These are phyloP conservation scores for Notarius quadriscutis DNA, from an alignment of 2,113 vertebrate species.

Conservation along the genomic window DNA sequence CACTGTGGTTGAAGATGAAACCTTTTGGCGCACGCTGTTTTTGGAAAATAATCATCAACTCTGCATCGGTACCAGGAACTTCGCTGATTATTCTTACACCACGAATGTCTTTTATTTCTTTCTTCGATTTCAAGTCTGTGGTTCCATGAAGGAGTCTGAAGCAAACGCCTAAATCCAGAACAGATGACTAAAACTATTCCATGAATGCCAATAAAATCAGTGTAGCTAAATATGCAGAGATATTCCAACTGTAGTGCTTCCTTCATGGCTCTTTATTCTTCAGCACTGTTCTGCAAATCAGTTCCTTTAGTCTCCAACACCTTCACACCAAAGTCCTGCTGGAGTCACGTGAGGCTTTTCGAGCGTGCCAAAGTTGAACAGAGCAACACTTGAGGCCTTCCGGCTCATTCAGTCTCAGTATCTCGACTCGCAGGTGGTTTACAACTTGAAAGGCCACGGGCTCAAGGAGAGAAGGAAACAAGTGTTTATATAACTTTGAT, in stretches of 20 bases:
- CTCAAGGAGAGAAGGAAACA: constrained; percentile 32
- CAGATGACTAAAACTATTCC: background rate
- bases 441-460: background rate
- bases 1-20: background rate
- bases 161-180: background rate
- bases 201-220: background rate
- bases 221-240: background rate
- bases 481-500: constrained; percentile 65
- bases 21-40: background rate
- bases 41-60: background rate
- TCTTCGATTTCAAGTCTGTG: background rate
- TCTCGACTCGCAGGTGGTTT: constrained; percentile 18
- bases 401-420: background rate
- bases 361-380: too few relatives aligned
- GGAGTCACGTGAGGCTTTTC: background rate
- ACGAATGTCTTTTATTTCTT: background rate
- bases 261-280: background rate
- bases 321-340: background rate
- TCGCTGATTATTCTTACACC: background rate
- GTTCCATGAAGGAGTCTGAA: background rate
- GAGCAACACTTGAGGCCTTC: background rate
- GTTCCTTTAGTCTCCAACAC: too few relatives aligned
- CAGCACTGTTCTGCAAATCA: background rate
- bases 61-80: background rate
- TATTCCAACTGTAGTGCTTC: background rate